These are phyloP conservation scores for Meta bourneti DNA, from an alignment of 2,888 invertebrate genomes.

Conservation along the genomic window DNA sequence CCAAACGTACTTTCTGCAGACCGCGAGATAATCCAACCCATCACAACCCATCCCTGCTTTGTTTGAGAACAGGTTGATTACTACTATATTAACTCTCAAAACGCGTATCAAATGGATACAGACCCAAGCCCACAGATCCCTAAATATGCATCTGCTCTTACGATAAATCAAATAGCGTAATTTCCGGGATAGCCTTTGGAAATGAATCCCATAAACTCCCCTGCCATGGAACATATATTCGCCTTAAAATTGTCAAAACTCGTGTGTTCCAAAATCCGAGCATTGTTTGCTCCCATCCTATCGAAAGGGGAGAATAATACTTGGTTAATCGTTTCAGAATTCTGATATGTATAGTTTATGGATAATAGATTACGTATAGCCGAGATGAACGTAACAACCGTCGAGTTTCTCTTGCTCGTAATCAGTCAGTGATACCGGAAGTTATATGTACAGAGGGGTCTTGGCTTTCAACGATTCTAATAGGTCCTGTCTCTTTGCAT, in stretches of 20 bases:
- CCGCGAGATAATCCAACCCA: no score
- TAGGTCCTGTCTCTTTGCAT: no score
- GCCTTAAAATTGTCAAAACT: neutral
- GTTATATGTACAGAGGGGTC: neutral
- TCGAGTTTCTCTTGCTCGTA: neutral
- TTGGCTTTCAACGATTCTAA: no score
- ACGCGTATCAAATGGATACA: no score
- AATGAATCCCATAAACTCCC: neutral
- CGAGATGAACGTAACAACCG: neutral
- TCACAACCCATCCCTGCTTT: no score
- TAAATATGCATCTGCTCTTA: neutral
- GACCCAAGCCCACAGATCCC: neutral
- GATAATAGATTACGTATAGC: neutral
- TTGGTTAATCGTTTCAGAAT: neutral
- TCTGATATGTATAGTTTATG: neutral
- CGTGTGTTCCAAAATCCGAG: neutral
- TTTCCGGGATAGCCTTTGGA: neutral
- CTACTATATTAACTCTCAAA: no score
- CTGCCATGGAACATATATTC: neutral
- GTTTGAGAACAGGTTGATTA: no score
- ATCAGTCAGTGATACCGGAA: neutral
- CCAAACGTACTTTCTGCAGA: no score
- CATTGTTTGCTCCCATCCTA: neutral
- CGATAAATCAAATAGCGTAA: neutral
- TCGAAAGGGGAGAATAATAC: neutral